A percentile compares a stretch with the other conserved stretches of the same genome.
Conservation (phyloP, 2,888 invertebrate species). For the Allolobophora icterica region DNA sequence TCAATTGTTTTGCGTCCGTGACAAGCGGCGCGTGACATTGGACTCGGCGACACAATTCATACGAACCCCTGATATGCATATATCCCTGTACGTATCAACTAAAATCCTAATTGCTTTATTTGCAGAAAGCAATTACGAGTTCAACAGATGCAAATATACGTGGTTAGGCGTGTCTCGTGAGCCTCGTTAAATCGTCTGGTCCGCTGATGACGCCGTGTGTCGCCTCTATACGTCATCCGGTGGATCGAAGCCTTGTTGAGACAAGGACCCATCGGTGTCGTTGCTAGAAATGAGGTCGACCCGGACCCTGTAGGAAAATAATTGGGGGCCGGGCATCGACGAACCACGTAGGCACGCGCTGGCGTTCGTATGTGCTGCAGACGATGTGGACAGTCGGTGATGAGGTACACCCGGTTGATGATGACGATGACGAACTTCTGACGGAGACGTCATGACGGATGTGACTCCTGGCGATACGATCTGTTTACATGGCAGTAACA, state of each 20-base stretch:
- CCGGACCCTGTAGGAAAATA: slow-evolving; percentile 12
- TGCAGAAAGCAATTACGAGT: neutral
- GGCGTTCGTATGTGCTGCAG: neutral
- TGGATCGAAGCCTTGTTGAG: neutral
- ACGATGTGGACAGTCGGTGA: neutral
- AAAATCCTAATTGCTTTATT: neutral
- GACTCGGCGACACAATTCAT: too few species aligned
- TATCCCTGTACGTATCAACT: neutral
- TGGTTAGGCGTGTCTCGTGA: neutral
- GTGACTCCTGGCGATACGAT: neutral
- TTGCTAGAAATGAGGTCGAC: slow-evolving; percentile 11
- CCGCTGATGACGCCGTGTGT: neutral
- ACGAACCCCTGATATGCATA: neutral
- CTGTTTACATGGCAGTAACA: slow-evolving; percentile 12
- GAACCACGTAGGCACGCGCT: neutral
- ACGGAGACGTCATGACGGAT: neutral
- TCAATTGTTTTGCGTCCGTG: neutral
- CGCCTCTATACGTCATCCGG: neutral
- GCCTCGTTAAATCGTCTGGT: slow-evolving; percentile 8
- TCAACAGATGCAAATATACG: neutral
- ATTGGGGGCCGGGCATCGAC: neutral
- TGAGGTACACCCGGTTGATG: neutral
- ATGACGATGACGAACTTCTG: neutral
- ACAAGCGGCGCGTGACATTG: slow-evolving; percentile 17
- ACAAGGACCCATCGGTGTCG: slow-evolving; percentile 17